Evolutionary conservation across 2,113 vertebrate species (phyloP).

Genomic region (Indri indri): DNA sequence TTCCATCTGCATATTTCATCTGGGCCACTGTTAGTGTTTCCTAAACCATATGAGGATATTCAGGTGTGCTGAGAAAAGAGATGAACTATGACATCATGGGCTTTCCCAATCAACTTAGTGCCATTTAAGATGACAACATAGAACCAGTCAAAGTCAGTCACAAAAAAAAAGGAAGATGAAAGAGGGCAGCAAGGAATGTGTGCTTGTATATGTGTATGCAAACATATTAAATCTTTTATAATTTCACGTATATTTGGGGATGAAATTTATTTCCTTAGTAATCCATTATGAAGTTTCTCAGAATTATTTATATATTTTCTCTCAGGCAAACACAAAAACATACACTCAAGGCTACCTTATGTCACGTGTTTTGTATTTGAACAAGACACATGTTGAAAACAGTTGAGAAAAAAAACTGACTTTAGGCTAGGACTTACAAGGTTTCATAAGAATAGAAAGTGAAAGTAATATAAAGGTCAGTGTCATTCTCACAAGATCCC

Average conservation of each 20-base stretch:
- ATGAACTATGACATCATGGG: not conserved
- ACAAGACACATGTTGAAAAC: not conserved
- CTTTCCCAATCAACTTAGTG: not conserved
- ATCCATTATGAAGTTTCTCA: not conserved
- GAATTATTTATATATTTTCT: not conserved
- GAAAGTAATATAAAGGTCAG: not conserved
- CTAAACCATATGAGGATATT: not conserved
- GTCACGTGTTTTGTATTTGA: not conserved
- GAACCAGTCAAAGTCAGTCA: not conserved
- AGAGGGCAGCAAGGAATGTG: not conserved
- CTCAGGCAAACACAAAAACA: not conserved
- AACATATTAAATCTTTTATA: not conserved
- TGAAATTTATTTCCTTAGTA: not conserved
- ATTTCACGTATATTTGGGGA: not conserved
- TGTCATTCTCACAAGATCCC: not conserved
- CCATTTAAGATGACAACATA: not conserved
- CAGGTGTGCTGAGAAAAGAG: not conserved
- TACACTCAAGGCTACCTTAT: not conserved
- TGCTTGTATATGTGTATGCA: not conserved
- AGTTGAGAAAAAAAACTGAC: not conserved
- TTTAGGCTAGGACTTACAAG: not conserved
- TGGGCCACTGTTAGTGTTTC: not conserved
- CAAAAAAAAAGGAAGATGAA: not conserved
- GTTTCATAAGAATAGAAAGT: not conserved
- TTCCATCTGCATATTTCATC: constrained; percentile 39